phyloP scores from a whole-genome alignment of 2,113 vertebrate species.

The Dasyurus viverrinus region DNA sequence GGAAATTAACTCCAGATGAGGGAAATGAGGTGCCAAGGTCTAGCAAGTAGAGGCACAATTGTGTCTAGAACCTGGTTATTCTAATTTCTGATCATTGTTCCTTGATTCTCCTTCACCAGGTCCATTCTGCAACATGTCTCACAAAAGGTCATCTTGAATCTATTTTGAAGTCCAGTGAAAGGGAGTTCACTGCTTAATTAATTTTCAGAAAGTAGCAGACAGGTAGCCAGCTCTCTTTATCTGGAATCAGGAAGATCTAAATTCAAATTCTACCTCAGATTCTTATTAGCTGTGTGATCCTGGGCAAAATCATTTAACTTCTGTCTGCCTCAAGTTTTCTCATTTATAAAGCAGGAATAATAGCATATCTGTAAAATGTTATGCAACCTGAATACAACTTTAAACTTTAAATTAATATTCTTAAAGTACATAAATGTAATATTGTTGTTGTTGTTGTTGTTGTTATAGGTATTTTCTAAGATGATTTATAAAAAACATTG shows the following conservation, averaged over 20 bases:
- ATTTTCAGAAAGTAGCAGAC: background rate
- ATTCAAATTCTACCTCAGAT: background rate
- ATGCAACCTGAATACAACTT: background rate
- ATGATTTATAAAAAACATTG: background rate
- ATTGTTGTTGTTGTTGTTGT: background rate
- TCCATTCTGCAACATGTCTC: background rate
- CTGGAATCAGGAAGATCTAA: background rate
- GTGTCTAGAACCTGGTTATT: background rate
- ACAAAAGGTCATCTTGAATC: background rate
- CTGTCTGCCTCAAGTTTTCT: background rate
- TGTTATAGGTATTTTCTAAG: background rate
- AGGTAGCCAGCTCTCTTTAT: background rate
- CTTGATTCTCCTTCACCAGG: background rate
- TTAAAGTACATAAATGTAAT: background rate
- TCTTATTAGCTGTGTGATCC: background rate
- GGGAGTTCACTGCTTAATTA: background rate
- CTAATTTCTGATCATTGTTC: background rate
- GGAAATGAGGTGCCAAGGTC: background rate
- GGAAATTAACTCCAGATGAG: background rate
- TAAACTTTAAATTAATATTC: background rate
- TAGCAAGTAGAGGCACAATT: background rate
- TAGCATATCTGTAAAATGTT: background rate
- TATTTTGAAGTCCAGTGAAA: background rate
- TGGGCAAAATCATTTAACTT: background rate
- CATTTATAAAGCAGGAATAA: background rate